Base-by-base conservation (phyloP, 2,113 vertebrate species). In the Amazona vittata region DNA sequence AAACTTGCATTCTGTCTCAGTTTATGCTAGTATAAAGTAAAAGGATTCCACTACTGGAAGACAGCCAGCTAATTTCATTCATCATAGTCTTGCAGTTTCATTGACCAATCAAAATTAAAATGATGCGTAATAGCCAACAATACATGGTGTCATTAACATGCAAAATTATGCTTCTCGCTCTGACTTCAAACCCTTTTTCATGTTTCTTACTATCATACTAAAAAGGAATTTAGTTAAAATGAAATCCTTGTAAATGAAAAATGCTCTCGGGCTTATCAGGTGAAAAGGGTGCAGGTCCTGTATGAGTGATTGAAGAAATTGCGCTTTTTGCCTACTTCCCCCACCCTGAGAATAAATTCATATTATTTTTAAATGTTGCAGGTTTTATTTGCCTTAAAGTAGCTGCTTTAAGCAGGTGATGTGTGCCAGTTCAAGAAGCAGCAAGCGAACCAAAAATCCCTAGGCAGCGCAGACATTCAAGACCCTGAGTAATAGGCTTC, bases 391-490 rank as follows among this genome's bases (percentile, higher is more conserved):
- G 33, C 62, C 71, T 89, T 94, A 70, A 86, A 90, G 95, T 50
- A 81, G 39, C 19, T 55, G 29, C 52, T 86, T 82, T 60, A 89
- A 86, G 60, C 43, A 89, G 60, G 50, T 83, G 77, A 93, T 75
- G 31, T 75, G 64, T 70, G 59, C 43, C 60, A 81, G 33, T 43
- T 94, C 55, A 83, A 81, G 74, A 69, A 94, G 80, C 43, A 86
- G 64, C 74, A 94, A 84, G 65, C 71, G 89, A 96, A 92, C 73
- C 73, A 70, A 74, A 94, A 95, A 77, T 89, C 86, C 86, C 86
- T 59, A 65, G 57, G 35, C 41, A 64, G 4, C 10, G 24, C 50
- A 92, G 65, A 60, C n/a, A 43, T 84, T 84, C 70, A 68, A 76
- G 35, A 78, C 63, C 53, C 75, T 26, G 62, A 89, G n/a, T 37